Evolutionary conservation across 2,888 invertebrate species (phyloP), one percentile per base, ranked within the genome.

Genomic region (Chrysotoxum bicinctum): DNA sequence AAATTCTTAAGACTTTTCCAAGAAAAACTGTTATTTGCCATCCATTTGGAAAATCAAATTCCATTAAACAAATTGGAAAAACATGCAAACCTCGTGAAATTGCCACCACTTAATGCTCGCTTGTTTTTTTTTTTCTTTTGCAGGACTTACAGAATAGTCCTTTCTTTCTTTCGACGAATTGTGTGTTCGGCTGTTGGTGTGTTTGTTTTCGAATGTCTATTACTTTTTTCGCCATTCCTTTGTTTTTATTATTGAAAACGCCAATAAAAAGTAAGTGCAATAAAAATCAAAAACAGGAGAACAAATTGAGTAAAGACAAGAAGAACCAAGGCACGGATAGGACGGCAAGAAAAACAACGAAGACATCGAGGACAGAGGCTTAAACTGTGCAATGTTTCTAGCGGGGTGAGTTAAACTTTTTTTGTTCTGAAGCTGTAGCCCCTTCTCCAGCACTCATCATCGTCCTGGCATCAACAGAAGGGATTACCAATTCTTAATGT

Each of bases 1-100:
- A 54, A 80, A 60, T 50, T 72, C 60, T 48, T 62, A 45, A 32
- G 43, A 79, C 64, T 54, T 56, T 68, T 45, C 30, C 48, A 87
- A 80, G 72, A 86, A 82, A 75, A 81, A 87, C 80, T 84, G 87
- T 76, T 87, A 87, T 87, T 87, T 88, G 86, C 85, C 88, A 89
- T 88, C 89, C 89, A 88, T 89, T 89, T 88, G 88, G 88, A 88
- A 89, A 89, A 89, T 89, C 89, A 88, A 89, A 88, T 88, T 89
- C 89, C 89, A 89, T 89, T 89, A 89, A 89, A 89, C 88, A 88
- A 89, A 89, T 89, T 89, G 89, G 88, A 88, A 89, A 89, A 88
- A 88, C 88, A 89, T 89, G 88, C 88, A 88, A 88, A 88, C 87
- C 83, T 89, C 88, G 88, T 88, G 87, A 87, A 88, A 89, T 85